Conservation (phyloP, 2,888 invertebrate species). For the Drosophila recens region DNA sequence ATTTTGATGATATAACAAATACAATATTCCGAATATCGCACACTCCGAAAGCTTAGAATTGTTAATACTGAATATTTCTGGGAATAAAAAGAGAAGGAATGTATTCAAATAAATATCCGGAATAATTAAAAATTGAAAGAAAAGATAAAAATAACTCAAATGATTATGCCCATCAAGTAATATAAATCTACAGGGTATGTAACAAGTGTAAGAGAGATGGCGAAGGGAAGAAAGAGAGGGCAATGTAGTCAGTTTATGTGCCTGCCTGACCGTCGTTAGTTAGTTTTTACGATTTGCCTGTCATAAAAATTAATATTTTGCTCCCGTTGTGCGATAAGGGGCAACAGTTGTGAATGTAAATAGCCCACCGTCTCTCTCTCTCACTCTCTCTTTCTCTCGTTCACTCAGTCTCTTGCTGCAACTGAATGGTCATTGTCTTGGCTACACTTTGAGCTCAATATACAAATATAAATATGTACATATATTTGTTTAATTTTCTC, state of each 20-base stretch:
- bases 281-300: constrained; percentile 65
- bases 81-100: too few species aligned
- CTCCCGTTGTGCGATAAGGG: constrained; percentile 51
- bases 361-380: not conserved
- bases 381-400: not conserved
- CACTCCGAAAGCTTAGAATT: not conserved
- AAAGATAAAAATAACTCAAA: not conserved
- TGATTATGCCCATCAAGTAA: not conserved
- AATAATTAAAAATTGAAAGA: too few species aligned
- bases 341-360: constrained; percentile 50
- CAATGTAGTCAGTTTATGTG: constrained; percentile 43
- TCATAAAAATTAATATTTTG: constrained; percentile 68
- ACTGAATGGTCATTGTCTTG: constrained; percentile 8
- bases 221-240: not conserved
- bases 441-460: not conserved
- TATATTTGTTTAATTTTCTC: not conserved
- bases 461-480: not conserved
- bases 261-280: constrained; percentile 61
- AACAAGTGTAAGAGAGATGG: not conserved
- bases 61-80: too few species aligned
- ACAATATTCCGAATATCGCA: not conserved
- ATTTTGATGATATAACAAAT: not conserved
- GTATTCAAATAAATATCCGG: too few species aligned
- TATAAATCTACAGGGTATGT: not conserved
- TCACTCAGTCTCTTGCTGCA: not conserved